Evolutionary conservation across 1,140 invertebrate species (phyloP), one percentile per base, ranked within the genome.

Genomic region (Papilio polyxenes): DNA sequence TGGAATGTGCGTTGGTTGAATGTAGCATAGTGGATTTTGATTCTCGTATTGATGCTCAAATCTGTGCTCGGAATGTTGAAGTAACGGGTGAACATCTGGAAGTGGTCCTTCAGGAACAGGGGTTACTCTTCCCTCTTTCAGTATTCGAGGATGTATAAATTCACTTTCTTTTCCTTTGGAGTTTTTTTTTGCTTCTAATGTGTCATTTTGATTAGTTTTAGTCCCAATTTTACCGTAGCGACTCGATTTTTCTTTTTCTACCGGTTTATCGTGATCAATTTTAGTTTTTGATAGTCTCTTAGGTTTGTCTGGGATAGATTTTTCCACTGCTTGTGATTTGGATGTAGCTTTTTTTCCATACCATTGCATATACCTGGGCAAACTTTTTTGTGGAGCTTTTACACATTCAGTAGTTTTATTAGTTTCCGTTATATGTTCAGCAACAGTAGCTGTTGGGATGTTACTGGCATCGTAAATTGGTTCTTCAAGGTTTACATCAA

Each of bases 31-130:
- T 11, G 95, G 93, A 84, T 95, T 95, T 72, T 95, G 95, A 83
- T 95, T 94, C 87, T 95, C 92, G 86, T 95, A 95, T 81, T 95
- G 95, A 75, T 95, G 95, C 85, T 97, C 97, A 87, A 96, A 97
- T 84, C 97, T 95, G 86, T 97, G 96, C 86, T 97, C 96, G 0
- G 97, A 97, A 92, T 97, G 97, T 89, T 97, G 97, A 6, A 97
- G 87, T 31, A 97, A 91, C 15, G 96, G 96, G 93, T 97, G 96
- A 86, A 95, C 95, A 85, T 95, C 95, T 81, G 95, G 94, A 77
- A 95, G 88, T 20, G 95, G 92, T 31, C 92, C 93, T 90, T 95
- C 93, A 37, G 92, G 92, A 69, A 94, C 88, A 40, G 94, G 94
- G 56, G 92, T 94, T 0, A 94, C 88, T 88, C 93, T 91, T 85